Conservation (phyloP, 2,797 vertebrate genomes). For the Crenuchus spilurus region DNA sequence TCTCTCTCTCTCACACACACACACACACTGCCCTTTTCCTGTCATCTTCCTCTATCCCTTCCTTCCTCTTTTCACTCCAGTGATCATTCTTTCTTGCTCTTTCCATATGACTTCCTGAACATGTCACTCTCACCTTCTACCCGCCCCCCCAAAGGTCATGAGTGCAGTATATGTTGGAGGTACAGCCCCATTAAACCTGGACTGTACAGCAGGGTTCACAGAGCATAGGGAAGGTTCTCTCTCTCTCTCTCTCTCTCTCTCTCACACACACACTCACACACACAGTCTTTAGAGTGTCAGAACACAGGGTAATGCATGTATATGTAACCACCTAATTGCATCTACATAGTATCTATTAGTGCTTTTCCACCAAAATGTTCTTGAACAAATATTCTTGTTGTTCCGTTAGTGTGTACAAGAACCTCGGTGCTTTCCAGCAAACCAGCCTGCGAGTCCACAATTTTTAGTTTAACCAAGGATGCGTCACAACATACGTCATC, state of each 20-base stretch:
- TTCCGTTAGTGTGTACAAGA: too few relatives aligned
- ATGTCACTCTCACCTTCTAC: background rate
- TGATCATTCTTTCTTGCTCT: slow-evolving; percentile 11
- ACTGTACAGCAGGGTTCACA: background rate
- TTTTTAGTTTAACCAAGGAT: too few relatives aligned
- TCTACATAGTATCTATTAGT: too few relatives aligned
- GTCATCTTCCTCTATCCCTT: slow-evolving; percentile 31
- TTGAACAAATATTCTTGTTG: too few relatives aligned
- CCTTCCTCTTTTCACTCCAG: slow-evolving; percentile 9
- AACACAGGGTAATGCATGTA: too few relatives aligned
- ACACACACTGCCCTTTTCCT: slow-evolving; percentile 27
- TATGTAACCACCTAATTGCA: too few relatives aligned
- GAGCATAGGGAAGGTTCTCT: background rate
- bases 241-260: background rate
- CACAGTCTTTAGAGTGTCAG: too few relatives aligned
- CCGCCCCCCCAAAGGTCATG: slow-evolving; percentile 9
- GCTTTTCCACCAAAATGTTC: too few relatives aligned
- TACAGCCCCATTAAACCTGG: slow-evolving; percentile 15
- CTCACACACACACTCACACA: background rate
- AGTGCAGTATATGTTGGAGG: background rate
- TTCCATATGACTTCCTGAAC: slow-evolving; percentile 34
- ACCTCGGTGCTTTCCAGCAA: too few relatives aligned
- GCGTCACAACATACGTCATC: too few relatives aligned
- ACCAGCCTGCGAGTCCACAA: too few relatives aligned
- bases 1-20: background rate